Base-by-base conservation (phyloP, 2,113 vertebrate genomes). In the Perca flavescens region DNA sequence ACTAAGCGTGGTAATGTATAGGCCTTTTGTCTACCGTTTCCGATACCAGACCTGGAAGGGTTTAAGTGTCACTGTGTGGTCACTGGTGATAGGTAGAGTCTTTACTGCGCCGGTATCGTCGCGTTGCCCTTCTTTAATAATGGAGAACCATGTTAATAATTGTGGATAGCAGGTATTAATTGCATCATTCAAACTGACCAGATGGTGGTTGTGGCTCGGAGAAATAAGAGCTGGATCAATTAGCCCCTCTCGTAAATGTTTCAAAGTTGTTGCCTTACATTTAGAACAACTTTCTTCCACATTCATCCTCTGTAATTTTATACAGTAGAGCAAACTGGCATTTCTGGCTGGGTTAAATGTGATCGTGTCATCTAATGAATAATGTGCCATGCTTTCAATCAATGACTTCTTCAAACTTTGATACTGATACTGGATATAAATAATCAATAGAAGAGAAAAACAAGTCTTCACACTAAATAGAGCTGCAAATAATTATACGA, bases 101-200 rank as follows among this genome's bases (percentile, higher is more conserved):
- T 79, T 90, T 62, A 81, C 72, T 25, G 74, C 62, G 28, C 57
- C 43, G 6, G 69, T 60, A 56, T 71, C 58, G 46, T 47, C 2
- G 2, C 70, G 66, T 49, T 58, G 68, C 49, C 71, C 61, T 80
- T 68, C 76, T 67, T 85, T 81, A 82, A 94, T 94, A 89, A 93
- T 93, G 68, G 31, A 91, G 53, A 43, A 22, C 7, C 15, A 4
- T n/a, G 57, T 40, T 82, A 57, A 88, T 82, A 90, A 82, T 68
- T 60, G 81, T 54, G 57, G 68, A 77, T 40, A 17, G 50, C 49
- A 56, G 88, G 81, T 83, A 86, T 84, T 88, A 87, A 76, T 68
- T 81, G 81, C 83, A 71, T 60, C 34, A 68, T 91, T 88, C 68
- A 86, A 62, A 84, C 25, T 34, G 43, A 43, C 60, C 90, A 87